These are phyloP conservation scores for Aleiodes alternator DNA, from an alignment of 2,888 invertebrate genomes.

Conservation along the genomic window DNA sequence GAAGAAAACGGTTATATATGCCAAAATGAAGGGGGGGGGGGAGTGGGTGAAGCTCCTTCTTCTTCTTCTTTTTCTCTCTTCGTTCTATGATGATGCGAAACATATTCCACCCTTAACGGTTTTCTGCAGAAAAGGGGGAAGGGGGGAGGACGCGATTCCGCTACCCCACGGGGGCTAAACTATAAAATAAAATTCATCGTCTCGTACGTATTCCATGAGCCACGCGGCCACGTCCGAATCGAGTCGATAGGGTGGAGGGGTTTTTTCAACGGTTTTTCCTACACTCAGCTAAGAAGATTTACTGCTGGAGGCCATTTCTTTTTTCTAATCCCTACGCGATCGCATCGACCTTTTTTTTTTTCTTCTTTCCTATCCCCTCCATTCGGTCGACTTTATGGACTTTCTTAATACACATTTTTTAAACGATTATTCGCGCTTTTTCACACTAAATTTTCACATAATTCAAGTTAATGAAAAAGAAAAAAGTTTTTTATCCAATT, in stretches of 20 bases:
- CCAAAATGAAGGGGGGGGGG: constrained; percentile 53
- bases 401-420: constrained; percentile 6
- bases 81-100: constrained; percentile 74
- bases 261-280: constrained; percentile 7
- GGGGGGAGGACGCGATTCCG: constrained; percentile 54
- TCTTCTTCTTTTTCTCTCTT: constrained; percentile 57
- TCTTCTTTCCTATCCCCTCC: constrained; percentile 32
- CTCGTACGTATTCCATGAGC: constrained; percentile 49
- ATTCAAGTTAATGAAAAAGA: too few relatives aligned
- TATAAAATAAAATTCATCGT: constrained; percentile 75
- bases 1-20: constrained; percentile 27
- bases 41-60: too few relatives aligned
- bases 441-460: too few relatives aligned
- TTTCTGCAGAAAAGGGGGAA: constrained; percentile 6
- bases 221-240: constrained; percentile 55
- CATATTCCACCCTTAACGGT: constrained; percentile 74
- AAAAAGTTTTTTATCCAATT: too few relatives aligned
- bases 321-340: constrained; percentile 54
- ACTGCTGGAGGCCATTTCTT: constrained; percentile 49
- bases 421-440: neutral
- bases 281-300: constrained; percentile 46
- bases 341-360: constrained; percentile 32
- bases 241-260: constrained; percentile 12
- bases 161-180: constrained; percentile 62
- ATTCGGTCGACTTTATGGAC: neutral